Base-by-base conservation (phyloP, 2,888 invertebrate species). In the Lysandra bellargus region DNA sequence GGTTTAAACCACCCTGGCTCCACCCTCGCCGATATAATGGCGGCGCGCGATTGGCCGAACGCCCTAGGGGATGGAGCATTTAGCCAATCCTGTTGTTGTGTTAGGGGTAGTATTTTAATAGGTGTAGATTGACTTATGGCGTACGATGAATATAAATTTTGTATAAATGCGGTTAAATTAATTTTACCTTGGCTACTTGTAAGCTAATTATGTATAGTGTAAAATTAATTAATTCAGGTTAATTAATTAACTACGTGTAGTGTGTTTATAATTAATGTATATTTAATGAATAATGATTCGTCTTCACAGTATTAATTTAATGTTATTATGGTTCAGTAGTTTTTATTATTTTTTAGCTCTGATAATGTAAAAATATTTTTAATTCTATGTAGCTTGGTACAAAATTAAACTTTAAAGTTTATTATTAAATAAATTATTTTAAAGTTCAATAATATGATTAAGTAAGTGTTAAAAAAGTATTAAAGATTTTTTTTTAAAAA, bases 61-160 rank as follows among this genome's bases (percentile, higher is more conserved):
- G 81, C 79, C 80, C 81, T 87, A 90, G 93, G 95, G 94, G 94
- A 91, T 92, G 94, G 83, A 88, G 88, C 84, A 84, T 85, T 84
- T 83, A 84, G 84, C 95, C 95, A 95, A 95, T 94, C 83, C 82
- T 81, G 83, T 81, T 74, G 72, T 78, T 80, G 82, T 81, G 81
- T 84, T 82, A 85, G 86, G 89, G 90, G 90, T 90, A 90, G 88
- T 87, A 87, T 88, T 91, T 88, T 83, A 90, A 91, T 92, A 92
- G 91, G 90, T 93, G 91, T 92, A 92, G 93, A 94, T 94, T 92
- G 89, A 92, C 91, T 93, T 94, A 93, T 92, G 89, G 91, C 88
- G 90, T 87, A 86, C 86, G 85, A 87, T 87, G 88, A 90, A 92
- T 90, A 91, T 90, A 88, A 88, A 90, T 88, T 88, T 86, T 87